Conservation (phyloP, 1,140 invertebrate species). For the Rhopalosiphum maidis region DNA sequence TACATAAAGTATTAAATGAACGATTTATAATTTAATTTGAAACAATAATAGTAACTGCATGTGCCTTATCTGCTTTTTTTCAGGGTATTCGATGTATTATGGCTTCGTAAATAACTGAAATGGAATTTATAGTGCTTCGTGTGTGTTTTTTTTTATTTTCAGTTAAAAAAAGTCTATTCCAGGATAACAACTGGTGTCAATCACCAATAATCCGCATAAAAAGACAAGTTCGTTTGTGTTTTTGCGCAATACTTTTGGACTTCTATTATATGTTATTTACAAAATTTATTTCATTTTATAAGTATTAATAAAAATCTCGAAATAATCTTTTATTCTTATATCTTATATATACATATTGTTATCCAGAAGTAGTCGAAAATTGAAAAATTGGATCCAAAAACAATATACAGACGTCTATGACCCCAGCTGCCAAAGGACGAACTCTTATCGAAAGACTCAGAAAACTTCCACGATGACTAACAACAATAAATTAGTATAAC, state of each 20-base stretch:
- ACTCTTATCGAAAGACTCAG: background rate
- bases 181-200: background rate
- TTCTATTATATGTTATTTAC: background rate
- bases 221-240: background rate
- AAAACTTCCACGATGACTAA: background rate
- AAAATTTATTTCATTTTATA: background rate
- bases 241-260: background rate
- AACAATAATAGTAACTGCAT: background rate
- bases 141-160: background rate
- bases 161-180: background rate
- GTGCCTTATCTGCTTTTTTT: background rate
- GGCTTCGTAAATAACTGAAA: background rate
- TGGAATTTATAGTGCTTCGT: conserved; percentile 17
- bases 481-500: background rate
- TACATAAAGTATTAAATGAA: background rate
- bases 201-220: background rate
- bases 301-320: background rate
- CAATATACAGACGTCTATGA: background rate
- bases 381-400: background rate
- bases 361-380: background rate
- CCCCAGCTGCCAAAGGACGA: background rate
- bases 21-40: background rate
- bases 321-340: background rate
- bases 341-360: background rate
- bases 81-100: background rate